A percentile compares a stretch with the other conserved stretches of the same genome.
phyloP scores from a whole-genome alignment of 2,888 invertebrate genomes.

The Chrysolina americana region DNA sequence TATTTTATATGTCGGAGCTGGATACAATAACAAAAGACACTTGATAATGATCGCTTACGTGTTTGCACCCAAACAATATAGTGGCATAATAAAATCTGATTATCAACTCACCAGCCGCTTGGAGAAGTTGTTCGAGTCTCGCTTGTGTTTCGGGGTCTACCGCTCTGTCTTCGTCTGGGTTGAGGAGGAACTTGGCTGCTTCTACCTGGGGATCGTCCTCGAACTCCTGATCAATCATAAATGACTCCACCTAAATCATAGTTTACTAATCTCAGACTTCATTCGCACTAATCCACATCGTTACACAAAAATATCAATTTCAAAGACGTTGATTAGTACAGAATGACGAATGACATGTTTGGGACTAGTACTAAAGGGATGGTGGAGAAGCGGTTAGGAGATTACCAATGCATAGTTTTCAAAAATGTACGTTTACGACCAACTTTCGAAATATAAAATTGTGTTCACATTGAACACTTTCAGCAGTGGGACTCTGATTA shows the following conservation, averaged over 20 bases:
- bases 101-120: conserved; percentile 84
- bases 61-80: background rate
- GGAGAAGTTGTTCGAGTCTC: conserved; percentile 91
- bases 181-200: conserved; percentile 77
- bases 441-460: no score
- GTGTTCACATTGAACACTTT: no score
- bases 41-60: no score
- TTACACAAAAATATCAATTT: background rate
- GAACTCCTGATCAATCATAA: conserved; percentile 79
- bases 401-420: no score
- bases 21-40: no score
- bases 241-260: conserved; percentile 78
- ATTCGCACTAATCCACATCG: conserved; percentile 20
- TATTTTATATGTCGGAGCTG: no score
- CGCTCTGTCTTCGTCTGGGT: conserved; percentile 77
- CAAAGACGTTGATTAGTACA: background rate
- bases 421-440: no score
- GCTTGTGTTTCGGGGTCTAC: conserved; percentile 92
- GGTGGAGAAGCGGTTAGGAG: background rate
- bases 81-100: conserved; percentile 15
- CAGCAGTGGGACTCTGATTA: no score
- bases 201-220: conserved; percentile 77
- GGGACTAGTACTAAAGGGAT: background rate
- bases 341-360: conserved; percentile 2
- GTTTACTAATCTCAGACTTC: conserved; percentile 37